A percentile compares a stretch with the other conserved stretches of the same genome.
Conservation (phyloP, 2,888 invertebrate species). For the Marasmarcha lunaedactyla region DNA sequence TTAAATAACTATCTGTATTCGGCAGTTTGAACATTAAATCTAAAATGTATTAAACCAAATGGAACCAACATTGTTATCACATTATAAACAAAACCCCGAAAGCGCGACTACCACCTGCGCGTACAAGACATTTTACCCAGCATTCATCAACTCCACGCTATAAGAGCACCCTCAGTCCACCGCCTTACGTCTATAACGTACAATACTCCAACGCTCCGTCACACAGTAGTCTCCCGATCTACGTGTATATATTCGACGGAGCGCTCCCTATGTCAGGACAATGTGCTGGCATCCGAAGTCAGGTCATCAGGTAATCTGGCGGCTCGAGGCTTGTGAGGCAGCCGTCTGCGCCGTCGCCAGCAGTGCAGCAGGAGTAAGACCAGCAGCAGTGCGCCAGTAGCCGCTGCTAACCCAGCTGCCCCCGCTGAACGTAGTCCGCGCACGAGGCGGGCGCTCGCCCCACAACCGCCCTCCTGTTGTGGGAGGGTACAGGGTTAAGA, state of each 20-base stretch:
- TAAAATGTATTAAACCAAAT: too few relatives aligned
- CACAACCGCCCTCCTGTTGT: constrained; percentile 74
- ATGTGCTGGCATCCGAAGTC: constrained; percentile 38
- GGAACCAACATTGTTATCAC: too few relatives aligned
- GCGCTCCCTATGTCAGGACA: constrained; percentile 90
- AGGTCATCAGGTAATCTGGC: constrained; percentile 60
- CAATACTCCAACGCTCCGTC: constrained; percentile 50
- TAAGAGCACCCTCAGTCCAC: too few relatives aligned
- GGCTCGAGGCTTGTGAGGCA: constrained; percentile 54
- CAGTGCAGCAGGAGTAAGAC: constrained; percentile 35
- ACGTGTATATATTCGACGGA: constrained; percentile 94
- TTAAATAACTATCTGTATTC: too few relatives aligned
- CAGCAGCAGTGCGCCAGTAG: constrained; percentile 52
- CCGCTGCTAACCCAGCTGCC: constrained; percentile 60
- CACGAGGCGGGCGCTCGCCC: constrained; percentile 40
- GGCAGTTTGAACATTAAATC: too few relatives aligned
- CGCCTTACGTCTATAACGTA: too few relatives aligned
- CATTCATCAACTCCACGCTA: too few relatives aligned
- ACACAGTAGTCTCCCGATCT: constrained; percentile 93
- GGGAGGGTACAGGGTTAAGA: constrained; percentile 70
- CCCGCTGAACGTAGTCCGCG: constrained; percentile 55
- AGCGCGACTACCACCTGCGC: too few relatives aligned
- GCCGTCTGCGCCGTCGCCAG: constrained; percentile 57
- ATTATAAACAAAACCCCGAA: too few relatives aligned
- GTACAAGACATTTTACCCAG: too few relatives aligned